These are phyloP conservation scores for Prosopocoilus inquinatus DNA, from an alignment of 2,888 invertebrate genomes.

Conservation along the genomic window DNA sequence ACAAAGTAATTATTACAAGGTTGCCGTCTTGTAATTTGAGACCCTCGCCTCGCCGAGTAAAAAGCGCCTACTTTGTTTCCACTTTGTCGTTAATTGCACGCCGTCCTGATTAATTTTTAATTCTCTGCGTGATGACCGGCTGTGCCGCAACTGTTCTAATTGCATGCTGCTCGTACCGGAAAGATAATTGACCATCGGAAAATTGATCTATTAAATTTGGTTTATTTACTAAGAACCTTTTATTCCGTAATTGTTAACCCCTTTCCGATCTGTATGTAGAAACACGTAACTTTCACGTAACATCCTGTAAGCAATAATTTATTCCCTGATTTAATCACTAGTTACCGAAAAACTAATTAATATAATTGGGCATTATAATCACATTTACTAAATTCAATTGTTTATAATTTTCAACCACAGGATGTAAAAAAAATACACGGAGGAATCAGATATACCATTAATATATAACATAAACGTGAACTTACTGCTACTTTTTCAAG, in stretches of 20 bases:
- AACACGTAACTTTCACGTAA: not conserved
- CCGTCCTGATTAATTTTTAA: constrained; percentile 48
- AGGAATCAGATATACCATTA: no score
- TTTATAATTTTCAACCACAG: no score
- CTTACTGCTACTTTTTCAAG: no score
- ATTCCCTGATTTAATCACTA: no score
- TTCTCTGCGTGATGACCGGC: constrained; percentile 43
- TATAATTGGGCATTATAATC: no score
- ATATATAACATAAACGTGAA: no score
- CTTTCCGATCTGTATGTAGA: not conserved
- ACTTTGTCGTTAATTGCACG: constrained; percentile 40
- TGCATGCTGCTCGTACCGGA: constrained; percentile 35
- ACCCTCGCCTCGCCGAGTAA: constrained; percentile 28
- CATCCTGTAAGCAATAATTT: no score
- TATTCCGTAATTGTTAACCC: constrained; percentile 3
- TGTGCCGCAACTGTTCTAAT: constrained; percentile 45
- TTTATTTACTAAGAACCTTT: constrained; percentile 2
- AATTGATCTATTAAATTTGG: constrained; percentile 31
- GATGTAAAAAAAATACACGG: no score
- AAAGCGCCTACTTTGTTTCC: constrained; percentile 31
- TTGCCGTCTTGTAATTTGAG: constrained; percentile 36
- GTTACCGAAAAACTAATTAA: no score
- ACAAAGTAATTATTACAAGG: constrained; percentile 37
- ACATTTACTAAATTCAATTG: no score
- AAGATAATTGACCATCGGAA: constrained; percentile 29